These are phyloP conservation scores for Xanthorhoe spadicearia DNA, from an alignment of 2,888 invertebrate genomes.

Conservation along the genomic window DNA sequence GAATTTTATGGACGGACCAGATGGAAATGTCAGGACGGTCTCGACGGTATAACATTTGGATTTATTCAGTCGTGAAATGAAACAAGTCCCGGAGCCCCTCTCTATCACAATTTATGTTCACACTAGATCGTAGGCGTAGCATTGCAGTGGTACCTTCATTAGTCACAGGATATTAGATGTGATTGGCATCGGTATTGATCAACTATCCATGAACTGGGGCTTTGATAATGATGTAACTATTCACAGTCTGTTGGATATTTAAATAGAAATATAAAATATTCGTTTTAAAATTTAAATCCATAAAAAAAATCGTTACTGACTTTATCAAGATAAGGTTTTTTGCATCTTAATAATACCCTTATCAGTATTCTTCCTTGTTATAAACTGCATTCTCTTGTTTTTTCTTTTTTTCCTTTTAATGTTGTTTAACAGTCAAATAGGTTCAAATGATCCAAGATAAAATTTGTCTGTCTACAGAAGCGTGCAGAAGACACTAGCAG, in stretches of 20 bases:
- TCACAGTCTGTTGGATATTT: background rate
- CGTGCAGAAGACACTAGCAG: too few relatives aligned
- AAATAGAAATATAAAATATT: too few relatives aligned
- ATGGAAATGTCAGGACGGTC: slow-evolving; percentile 63
- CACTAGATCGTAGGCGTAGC: slow-evolving; percentile 77
- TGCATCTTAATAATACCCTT: too few relatives aligned
- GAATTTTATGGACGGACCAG: slow-evolving; percentile 72
- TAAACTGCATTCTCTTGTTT: too few relatives aligned
- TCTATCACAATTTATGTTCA: slow-evolving; percentile 82
- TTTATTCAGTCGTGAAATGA: slow-evolving; percentile 84
- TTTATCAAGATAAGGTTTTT: too few relatives aligned
- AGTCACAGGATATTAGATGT: slow-evolving; percentile 51
- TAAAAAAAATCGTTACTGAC: too few relatives aligned
- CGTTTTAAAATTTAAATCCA: too few relatives aligned
- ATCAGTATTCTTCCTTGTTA: too few relatives aligned
- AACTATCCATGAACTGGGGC: slow-evolving; percentile 4
- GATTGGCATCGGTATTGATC: slow-evolving; percentile 22
- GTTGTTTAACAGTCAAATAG: too few relatives aligned
- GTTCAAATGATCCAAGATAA: too few relatives aligned
- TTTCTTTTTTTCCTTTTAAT: too few relatives aligned
- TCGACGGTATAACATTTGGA: slow-evolving; percentile 77
- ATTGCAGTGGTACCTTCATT: slow-evolving; percentile 67
- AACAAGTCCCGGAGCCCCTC: slow-evolving; percentile 75
- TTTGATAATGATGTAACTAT: background rate
- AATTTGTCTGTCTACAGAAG: too few relatives aligned